phyloP scores from a whole-genome alignment of 2,797 vertebrate genomes.

The Tolypeutes matacus region DNA sequence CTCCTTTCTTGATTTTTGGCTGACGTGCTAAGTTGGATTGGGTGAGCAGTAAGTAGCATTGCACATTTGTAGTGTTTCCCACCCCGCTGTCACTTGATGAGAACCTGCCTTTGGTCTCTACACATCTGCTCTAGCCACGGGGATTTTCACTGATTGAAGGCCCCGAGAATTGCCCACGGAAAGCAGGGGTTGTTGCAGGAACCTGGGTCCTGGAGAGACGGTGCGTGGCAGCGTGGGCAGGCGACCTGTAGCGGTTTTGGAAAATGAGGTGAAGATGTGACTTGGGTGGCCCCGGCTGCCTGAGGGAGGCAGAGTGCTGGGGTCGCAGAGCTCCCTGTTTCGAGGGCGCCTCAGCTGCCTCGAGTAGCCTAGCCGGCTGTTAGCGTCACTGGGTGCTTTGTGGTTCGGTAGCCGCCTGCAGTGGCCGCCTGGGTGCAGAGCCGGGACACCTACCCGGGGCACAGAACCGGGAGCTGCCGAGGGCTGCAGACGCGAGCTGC shows the following conservation, averaged over 20 bases:
- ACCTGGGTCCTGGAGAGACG: background rate
- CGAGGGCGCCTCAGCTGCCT: background rate
- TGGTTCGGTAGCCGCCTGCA: background rate
- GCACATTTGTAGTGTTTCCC: background rate
- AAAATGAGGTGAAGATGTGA: background rate
- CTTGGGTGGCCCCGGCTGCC: background rate
- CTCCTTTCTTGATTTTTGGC: background rate
- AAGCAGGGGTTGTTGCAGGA: background rate
- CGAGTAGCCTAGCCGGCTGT: background rate
- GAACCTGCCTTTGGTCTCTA: background rate
- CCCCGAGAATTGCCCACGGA: background rate
- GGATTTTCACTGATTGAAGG: background rate
- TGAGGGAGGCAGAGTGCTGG: background rate
- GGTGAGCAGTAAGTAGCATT: rapidly evolving
- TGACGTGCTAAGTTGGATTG: background rate
- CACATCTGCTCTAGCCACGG: background rate
- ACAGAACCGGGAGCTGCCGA: background rate
- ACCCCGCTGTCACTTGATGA: background rate
- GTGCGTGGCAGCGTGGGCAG: background rate
- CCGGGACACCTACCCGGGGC: rapidly evolving
- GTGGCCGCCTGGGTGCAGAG: background rate
- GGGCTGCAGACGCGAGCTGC: background rate
- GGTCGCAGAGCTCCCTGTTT: background rate
- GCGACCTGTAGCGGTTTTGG: background rate
- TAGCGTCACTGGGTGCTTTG: background rate